These are phyloP conservation scores for Leptodactylus fuscus DNA, from an alignment of 2,113 vertebrate species.

Conservation along the genomic window DNA sequence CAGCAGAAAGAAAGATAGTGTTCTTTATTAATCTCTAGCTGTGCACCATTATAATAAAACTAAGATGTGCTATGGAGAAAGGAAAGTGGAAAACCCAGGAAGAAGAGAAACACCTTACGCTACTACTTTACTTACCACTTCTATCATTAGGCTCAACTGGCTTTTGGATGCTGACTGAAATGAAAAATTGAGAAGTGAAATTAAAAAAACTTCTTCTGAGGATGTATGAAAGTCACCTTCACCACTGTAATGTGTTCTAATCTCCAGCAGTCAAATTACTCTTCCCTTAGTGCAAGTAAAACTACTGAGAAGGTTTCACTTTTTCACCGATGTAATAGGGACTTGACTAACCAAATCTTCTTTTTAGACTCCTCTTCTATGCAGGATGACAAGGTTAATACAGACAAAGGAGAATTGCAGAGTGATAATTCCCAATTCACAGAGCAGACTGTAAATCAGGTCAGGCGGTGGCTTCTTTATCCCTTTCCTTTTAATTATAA, in stretches of 20 bases:
- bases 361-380: constrained; percentile 26
- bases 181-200: constrained; percentile 72
- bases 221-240: constrained; percentile 68
- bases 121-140: constrained; percentile 77
- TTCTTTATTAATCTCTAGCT: background rate
- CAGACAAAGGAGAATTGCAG: constrained; percentile 2
- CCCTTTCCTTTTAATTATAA: background rate
- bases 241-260: constrained; percentile 67
- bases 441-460: constrained; percentile 13
- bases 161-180: constrained; percentile 83
- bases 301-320: background rate
- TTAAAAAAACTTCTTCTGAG: constrained; percentile 69
- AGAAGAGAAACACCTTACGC: constrained; percentile 56
- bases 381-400: constrained; percentile 46
- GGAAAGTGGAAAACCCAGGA: constrained; percentile 62
- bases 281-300: constrained; percentile 62
- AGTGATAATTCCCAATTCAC: constrained; percentile 19
- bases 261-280: constrained; percentile 65
- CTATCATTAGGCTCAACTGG: constrained; percentile 78
- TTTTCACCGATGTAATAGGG: constrained; percentile 24
- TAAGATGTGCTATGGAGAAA: background rate
- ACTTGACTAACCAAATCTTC: background rate
- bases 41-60: background rate
- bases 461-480: background rate
- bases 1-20: constrained; percentile 37